Percentiles rank a stretch among this genome's conserved stretches.
phyloP scores from a whole-genome alignment of 2,888 invertebrate genomes.

The Lasioglossum villosulum region DNA sequence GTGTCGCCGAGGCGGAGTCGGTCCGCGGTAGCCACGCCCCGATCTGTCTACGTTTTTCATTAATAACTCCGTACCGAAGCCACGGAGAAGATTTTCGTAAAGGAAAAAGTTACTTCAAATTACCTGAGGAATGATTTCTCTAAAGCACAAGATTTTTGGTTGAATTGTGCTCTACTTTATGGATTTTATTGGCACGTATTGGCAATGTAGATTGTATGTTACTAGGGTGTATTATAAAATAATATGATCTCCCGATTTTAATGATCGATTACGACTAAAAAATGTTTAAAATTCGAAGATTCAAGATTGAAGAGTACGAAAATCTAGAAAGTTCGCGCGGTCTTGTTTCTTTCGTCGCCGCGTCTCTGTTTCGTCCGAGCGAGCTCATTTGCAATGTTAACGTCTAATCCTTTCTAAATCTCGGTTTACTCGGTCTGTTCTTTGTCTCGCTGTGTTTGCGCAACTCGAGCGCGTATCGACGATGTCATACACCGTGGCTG shows the following conservation, averaged over 20 bases:
- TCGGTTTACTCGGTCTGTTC: conserved; percentile 11
- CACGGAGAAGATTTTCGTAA: not conserved
- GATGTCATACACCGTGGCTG: not conserved
- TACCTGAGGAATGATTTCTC: too few relatives aligned
- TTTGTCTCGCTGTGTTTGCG: conserved; percentile 1
- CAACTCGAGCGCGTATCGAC: not conserved
- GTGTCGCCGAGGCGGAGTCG: too few relatives aligned
- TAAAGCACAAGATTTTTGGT: too few relatives aligned
- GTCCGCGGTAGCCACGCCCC: too few relatives aligned
- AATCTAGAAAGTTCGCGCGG: conserved; percentile 1
- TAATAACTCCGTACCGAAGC: not conserved
- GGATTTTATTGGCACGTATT: not conserved
- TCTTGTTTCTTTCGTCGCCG: not conserved
- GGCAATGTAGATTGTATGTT: not conserved
- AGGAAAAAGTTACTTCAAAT: too few relatives aligned
- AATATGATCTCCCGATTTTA: not conserved
- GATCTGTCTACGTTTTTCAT: too few relatives aligned
- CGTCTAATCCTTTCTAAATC: conserved; percentile 29
- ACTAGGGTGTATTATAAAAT: not conserved
- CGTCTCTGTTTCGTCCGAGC: not conserved
- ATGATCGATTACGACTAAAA: conserved; percentile 3
- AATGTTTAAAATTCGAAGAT: too few relatives aligned
- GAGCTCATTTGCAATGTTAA: conserved; percentile 19
- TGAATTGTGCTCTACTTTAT: not conserved
- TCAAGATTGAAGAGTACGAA: not conserved